Conservation (phyloP, 2,113 vertebrate species). For the Oostethus manadensis region DNA sequence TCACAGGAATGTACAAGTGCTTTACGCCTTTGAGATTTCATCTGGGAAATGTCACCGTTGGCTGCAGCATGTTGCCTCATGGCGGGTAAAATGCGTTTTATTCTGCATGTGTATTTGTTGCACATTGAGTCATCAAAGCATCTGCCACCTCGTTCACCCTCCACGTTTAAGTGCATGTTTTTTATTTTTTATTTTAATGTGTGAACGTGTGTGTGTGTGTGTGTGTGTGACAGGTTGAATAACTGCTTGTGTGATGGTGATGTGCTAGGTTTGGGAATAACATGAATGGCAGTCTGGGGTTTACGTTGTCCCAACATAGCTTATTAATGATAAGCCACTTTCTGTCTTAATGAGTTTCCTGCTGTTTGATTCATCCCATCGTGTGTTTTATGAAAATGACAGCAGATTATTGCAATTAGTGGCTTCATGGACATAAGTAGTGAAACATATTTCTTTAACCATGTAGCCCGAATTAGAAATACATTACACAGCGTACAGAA, state of each 20-base stretch:
- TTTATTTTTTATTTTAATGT: not conserved
- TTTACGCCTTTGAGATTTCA: constrained; percentile 4
- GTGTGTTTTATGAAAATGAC: constrained; percentile 13
- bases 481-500: not conserved
- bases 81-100: constrained; percentile 5
- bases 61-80: constrained; percentile 12
- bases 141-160: constrained; percentile 15
- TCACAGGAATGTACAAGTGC: constrained; percentile 8
- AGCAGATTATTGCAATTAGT: constrained; percentile 21
- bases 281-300: constrained; percentile 7
- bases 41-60: constrained; percentile 5
- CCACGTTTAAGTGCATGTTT: constrained; percentile 17
- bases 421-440: constrained; percentile 8
- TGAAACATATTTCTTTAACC: constrained; percentile 4
- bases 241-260: constrained; percentile 1
- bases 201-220: constrained; percentile 6
- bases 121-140: constrained; percentile 47
- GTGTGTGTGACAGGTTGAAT: not conserved
- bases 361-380: constrained; percentile 16
- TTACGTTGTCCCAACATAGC: constrained; percentile 5
- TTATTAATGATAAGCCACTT: constrained; percentile 10
- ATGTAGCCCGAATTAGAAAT: not conserved
- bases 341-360: constrained; percentile 15
- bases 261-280: not conserved
- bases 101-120: constrained; percentile 21